A percentile compares a stretch with the other conserved stretches of the same genome.
Evolutionary conservation across 2,113 vertebrate species (phyloP).

Genomic region (Ibidorhyncha struthersii): DNA sequence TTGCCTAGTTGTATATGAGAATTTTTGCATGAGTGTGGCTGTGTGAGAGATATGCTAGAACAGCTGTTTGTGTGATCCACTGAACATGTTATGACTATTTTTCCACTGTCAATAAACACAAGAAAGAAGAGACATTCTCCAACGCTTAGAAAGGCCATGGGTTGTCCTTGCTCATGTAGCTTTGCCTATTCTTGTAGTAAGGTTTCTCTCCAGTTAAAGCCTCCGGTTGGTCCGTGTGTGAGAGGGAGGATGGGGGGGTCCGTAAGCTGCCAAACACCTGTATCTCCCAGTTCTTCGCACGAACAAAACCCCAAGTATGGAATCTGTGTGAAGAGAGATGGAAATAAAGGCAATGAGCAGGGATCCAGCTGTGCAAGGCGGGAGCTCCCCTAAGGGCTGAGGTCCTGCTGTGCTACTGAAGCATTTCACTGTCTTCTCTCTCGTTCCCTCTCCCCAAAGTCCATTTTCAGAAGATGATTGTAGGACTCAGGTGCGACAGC

Average conservation of each 20-base stretch:
- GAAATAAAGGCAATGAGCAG: neutral
- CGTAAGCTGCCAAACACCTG: constrained; percentile 94
- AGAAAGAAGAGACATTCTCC: constrained; percentile 3
- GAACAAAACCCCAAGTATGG: constrained; percentile 97
- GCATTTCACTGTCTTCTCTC: neutral
- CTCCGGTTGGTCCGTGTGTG: constrained; percentile 96
- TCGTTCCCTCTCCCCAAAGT: neutral
- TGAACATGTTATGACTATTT: neutral
- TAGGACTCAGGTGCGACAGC: neutral
- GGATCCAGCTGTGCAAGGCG: neutral
- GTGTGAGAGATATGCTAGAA: constrained; percentile 49
- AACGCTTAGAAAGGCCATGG: neutral
- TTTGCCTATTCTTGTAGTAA: constrained; percentile 84
- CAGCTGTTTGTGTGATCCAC: constrained; percentile 35
- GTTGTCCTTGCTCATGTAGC: neutral
- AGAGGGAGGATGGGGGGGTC: constrained; percentile 96
- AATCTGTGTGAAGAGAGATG: constrained; percentile 78
- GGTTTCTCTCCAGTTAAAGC: constrained; percentile 98
- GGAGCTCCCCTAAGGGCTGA: neutral
- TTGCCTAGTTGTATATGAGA: neutral
- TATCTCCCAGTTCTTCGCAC: constrained; percentile 94
- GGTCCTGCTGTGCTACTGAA: neutral
- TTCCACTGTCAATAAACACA: constrained; percentile 4
- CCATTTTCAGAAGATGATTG: neutral
- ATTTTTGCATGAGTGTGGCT: neutral